Conservation (phyloP, 2,888 invertebrate species). For the Lepidochitona cinerea region DNA sequence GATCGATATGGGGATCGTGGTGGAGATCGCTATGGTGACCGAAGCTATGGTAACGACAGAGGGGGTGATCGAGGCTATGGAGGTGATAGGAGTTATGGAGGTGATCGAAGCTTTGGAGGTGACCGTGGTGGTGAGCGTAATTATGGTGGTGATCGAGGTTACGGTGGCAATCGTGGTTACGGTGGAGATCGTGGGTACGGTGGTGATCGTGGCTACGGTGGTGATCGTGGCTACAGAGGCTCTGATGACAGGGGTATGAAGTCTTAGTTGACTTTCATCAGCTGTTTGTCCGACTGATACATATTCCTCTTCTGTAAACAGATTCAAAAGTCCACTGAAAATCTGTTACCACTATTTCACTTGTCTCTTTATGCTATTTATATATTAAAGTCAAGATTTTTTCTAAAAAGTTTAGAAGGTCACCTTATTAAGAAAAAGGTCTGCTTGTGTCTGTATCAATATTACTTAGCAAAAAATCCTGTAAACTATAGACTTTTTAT, state of each 20-base stretch:
- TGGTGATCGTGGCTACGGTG: not conserved
- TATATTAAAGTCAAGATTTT: too few species aligned
- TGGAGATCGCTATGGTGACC: not conserved
- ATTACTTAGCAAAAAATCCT: too few species aligned
- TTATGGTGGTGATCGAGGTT: not conserved
- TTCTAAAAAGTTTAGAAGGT: too few species aligned
- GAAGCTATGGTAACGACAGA: not conserved
- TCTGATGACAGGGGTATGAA: not conserved
- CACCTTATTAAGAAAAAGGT: too few species aligned
- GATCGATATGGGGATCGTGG: not conserved
- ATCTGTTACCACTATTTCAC: too few species aligned
- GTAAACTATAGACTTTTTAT: too few species aligned
- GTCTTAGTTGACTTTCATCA: too few species aligned
- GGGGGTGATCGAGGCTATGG: not conserved
- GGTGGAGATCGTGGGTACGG: slow-evolving; percentile 1
- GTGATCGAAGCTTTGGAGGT: not conserved
- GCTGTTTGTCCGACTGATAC: too few species aligned
- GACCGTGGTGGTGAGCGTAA: not conserved
- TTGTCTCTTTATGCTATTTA: too few species aligned
- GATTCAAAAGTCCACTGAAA: too few species aligned
- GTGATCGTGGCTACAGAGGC: not conserved
- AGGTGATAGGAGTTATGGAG: not conserved
- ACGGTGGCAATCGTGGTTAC: not conserved
- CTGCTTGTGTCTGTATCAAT: too few species aligned
- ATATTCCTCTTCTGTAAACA: too few species aligned